Percentiles rank a stretch among this genome's conserved stretches.
Conservation (phyloP, 2,797 vertebrate genomes). For the Pipistrellus nathusii region DNA sequence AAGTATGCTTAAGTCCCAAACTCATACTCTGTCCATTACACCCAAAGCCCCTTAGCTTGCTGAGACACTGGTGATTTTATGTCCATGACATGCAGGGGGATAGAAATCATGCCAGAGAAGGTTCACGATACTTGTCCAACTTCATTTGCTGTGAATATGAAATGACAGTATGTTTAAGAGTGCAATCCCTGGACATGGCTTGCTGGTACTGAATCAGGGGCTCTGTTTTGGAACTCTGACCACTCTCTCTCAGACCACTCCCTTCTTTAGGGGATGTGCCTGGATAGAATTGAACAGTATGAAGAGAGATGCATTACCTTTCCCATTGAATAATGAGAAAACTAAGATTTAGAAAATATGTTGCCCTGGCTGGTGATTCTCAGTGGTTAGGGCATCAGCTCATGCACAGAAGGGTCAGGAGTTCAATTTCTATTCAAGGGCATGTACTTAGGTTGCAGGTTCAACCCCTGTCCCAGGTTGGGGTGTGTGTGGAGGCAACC, state of each 20-base stretch:
- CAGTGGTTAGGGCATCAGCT: too few species aligned
- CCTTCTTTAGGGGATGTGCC: not conserved
- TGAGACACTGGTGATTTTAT: not conserved
- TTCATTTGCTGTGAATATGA: not conserved
- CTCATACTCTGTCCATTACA: not conserved
- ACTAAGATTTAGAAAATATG: not conserved
- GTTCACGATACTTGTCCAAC: not conserved
- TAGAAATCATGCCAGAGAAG: not conserved
- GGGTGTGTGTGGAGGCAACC: too few species aligned
- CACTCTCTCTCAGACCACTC: not conserved
- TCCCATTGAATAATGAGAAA: not conserved
- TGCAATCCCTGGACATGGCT: not conserved
- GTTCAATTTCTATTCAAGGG: too few species aligned
- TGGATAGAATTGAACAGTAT: not conserved
- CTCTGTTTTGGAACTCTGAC: not conserved
- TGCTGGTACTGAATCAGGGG: not conserved
- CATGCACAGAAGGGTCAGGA: too few species aligned
- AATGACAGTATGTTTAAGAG: not conserved
- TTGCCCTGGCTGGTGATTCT: too few species aligned
- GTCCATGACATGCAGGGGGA: not conserved
- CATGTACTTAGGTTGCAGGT: too few species aligned
- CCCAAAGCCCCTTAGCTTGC: not conserved
- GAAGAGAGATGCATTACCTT: not conserved
- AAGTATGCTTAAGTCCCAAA: not conserved
- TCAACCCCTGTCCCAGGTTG: too few species aligned